Evolutionary conservation across 2,113 vertebrate genomes (phyloP).

Genomic region (Apistogramma diplotaenia): DNA sequence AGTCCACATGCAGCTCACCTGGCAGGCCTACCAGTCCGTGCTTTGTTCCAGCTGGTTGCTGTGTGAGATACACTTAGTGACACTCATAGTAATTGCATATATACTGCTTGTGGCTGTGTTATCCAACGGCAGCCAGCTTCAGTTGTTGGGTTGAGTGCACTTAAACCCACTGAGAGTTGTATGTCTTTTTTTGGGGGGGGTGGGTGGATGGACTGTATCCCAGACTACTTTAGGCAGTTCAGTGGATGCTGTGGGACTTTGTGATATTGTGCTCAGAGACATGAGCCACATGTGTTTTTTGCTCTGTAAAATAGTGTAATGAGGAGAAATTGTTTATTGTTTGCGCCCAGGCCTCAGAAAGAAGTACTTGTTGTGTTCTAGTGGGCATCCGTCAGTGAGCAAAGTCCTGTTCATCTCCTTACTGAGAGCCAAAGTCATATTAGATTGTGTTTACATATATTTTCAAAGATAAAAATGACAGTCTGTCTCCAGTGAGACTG

Average conservation of each 20-base stretch:
- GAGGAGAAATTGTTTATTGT: not conserved
- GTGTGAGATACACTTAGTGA: not conserved
- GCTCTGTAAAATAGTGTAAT: not conserved
- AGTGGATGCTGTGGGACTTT: not conserved
- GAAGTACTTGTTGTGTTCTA: not conserved
- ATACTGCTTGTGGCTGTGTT: not conserved
- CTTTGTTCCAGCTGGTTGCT: not conserved
- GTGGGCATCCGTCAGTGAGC: not conserved
- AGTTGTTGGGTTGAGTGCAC: slow-evolving; percentile 3
- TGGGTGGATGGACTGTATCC: not conserved
- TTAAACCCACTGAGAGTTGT: not conserved
- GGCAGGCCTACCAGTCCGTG: not conserved
- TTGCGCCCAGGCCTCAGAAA: not conserved
- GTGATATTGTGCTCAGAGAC: slow-evolving; percentile 5
- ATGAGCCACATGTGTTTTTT: slow-evolving; percentile 3
- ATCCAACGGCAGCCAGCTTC: not conserved
- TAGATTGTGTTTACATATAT: not conserved
- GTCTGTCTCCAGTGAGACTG: not conserved
- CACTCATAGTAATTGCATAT: slow-evolving; percentile 1
- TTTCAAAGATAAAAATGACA: not conserved
- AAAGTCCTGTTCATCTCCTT: not conserved
- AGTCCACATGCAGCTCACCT: not conserved
- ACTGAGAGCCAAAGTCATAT: not conserved
- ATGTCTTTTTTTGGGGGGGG: not conserved
- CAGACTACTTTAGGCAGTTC: not conserved